Percentiles rank a stretch among this genome's conserved stretches.
Conservation (phyloP, 2,888 invertebrate genomes). For the Penaeus monodon region DNA sequence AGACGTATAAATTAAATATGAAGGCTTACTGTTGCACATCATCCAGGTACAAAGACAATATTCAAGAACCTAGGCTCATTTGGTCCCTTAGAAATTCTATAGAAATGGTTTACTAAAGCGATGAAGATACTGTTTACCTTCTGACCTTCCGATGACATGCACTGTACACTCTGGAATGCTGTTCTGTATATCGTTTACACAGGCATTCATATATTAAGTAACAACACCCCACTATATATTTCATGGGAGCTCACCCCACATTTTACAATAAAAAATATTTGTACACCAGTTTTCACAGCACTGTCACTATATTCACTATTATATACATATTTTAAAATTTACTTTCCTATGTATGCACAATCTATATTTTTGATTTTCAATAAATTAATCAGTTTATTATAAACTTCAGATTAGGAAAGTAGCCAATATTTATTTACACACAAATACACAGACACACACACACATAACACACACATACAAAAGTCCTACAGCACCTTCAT, state of each 20-base stretch:
- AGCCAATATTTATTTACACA: neutral
- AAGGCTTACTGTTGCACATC: constrained; percentile 21
- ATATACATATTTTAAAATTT: constrained; percentile 13
- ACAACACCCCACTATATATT: constrained; percentile 18
- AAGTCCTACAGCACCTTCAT: constrained; percentile 7
- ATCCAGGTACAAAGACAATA: constrained; percentile 37
- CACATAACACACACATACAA: neutral
- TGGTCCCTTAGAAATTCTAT: constrained; percentile 27
- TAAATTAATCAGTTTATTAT: constrained; percentile 38
- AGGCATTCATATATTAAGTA: constrained; percentile 13
- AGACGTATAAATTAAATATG: constrained; percentile 17
- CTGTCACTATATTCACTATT: neutral
- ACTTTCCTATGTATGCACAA: constrained; percentile 26
- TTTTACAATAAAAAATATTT: constrained; percentile 12
- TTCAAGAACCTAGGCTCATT: constrained; percentile 3
- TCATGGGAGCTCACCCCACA: too few species aligned
- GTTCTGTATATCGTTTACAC: constrained; percentile 23
- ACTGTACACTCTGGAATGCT: constrained; percentile 37
- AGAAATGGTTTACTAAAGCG: constrained; percentile 15
- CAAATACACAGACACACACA: neutral
- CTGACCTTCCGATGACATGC: constrained; percentile 3
- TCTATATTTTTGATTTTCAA: constrained; percentile 43
- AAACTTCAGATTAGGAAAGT: neutral
- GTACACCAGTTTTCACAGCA: constrained; percentile 2
- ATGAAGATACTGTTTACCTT: constrained; percentile 5